Percentiles rank a stretch among this genome's conserved stretches.
Evolutionary conservation across 2,888 invertebrate genomes (phyloP).

Genomic region (Danaus chrysippus): DNA sequence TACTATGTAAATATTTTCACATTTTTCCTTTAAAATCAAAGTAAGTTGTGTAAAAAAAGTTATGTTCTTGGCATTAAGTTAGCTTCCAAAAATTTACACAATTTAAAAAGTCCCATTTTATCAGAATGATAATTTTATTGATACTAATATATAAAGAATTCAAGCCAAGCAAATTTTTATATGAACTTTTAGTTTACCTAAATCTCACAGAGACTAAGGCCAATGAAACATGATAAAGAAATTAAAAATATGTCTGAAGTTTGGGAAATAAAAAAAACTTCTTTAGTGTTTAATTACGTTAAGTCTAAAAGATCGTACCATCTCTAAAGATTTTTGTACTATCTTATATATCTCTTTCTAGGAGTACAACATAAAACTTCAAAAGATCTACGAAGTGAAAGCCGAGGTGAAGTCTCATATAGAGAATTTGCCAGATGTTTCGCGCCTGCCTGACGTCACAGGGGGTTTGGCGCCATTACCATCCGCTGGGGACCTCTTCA

Average conservation of each 20-base stretch:
- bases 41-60: background rate
- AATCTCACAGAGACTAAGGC: too few species aligned
- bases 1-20: background rate
- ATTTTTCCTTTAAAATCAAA: background rate
- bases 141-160: too few species aligned
- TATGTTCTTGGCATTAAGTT: too few species aligned
- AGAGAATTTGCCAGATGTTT: conserved; percentile 95
- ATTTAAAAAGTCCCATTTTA: too few species aligned
- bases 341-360: conserved; percentile 59
- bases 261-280: too few species aligned
- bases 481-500: conserved; percentile 96
- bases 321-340: background rate
- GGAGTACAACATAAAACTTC: conserved; percentile 95
- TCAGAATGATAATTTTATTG: too few species aligned
- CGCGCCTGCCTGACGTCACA: conserved; percentile 93
- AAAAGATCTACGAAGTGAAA: conserved; percentile 91
- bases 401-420: conserved; percentile 95
- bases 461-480: conserved; percentile 95
- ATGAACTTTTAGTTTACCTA: too few species aligned
- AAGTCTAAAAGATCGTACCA: background rate
- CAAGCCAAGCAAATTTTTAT: too few species aligned
- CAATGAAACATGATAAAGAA: too few species aligned
- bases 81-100: too few species aligned
- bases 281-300: background rate
- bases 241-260: too few species aligned